Evolutionary conservation across 2,888 invertebrate species (phyloP), one percentile per base, ranked within the genome.

Genomic region (Lithophane leautieri): DNA sequence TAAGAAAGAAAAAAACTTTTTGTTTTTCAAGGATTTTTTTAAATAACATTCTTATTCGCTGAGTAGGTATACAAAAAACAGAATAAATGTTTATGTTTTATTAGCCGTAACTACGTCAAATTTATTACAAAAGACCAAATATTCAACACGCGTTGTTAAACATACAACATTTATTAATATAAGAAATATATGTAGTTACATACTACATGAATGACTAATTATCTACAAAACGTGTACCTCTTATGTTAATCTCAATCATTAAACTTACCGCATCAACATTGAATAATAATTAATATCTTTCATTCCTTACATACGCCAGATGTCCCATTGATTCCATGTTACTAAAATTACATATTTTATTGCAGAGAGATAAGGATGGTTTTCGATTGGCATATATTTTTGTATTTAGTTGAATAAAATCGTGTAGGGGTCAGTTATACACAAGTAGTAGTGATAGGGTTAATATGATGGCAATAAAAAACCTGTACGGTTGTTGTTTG

Each of bases 401-500:
- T 47, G 60, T 40, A 44, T 42, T 22, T 66, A 61, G 66, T 71
- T 52, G 60, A 80, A 76, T 79, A 61, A 69, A 79, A 75, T 78
- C 12, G 19, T 47, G 72, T 54, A 60, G 73, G 76, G 87, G 81
- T 83, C 78, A 81, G 85, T 79, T 81, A 73, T 83, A 58, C 67
- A 54, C 60, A 65, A 78, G 79, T 75, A 78, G 79, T 75, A 76
- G 77, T 79, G 78, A 80, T 79, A 66, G 86, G 85, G 88, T 88
- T 86, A 85, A 88, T 82, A 76, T 52, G 70, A 77, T 60, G 74
- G 61, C 65, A 73, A 81, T 82, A 79, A 81, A 86, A 84, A 78
- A 62, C 70, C 62, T 69, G 67, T 74, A 77, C 74, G 60, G 61
- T 72, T 81, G 22, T 76, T 69, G 50, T 73, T 70, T 87, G 47